These are phyloP conservation scores for Neoascia interrupta DNA, from an alignment of 2,888 invertebrate genomes.

Conservation along the genomic window DNA sequence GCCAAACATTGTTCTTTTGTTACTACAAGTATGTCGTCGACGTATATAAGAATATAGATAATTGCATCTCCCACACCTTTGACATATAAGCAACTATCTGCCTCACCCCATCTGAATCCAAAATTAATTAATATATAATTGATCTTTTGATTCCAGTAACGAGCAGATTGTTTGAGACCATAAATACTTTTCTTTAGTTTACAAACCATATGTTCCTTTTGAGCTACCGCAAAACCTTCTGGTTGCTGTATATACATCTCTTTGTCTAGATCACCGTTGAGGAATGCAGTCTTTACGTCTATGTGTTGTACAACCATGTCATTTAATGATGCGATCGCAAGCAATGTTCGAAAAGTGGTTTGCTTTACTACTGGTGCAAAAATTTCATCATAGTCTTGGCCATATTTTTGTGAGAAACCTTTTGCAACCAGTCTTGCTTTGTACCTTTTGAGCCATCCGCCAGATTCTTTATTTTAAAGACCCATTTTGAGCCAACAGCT, in stretches of 20 bases:
- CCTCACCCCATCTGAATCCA: slow-evolving; percentile 7
- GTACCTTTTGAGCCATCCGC: slow-evolving; percentile 1
- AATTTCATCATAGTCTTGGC: slow-evolving; percentile 19
- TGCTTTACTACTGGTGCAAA: slow-evolving; percentile 27
- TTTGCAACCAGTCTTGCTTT: slow-evolving; percentile 28
- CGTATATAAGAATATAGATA: slow-evolving; percentile 10
- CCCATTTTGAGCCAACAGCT: slow-evolving; percentile 31
- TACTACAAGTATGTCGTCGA: slow-evolving; percentile 25
- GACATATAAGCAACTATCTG: slow-evolving; percentile 16
- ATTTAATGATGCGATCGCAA: slow-evolving; percentile 24
- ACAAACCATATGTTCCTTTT: slow-evolving; percentile 1
- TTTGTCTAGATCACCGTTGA: slow-evolving; percentile 28
- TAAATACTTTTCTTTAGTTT: slow-evolving; percentile 18
- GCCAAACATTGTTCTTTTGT: too few species aligned
- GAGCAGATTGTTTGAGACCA: slow-evolving; percentile 34
- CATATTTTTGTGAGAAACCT: slow-evolving; percentile 28
- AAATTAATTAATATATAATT: neutral
- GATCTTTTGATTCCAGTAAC: slow-evolving; percentile 25
- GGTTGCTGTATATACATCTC: slow-evolving; percentile 24
- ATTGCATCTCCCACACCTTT: neutral
- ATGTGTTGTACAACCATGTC: slow-evolving; percentile 32
- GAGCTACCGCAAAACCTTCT: slow-evolving; percentile 1
- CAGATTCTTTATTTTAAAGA: slow-evolving; percentile 19
- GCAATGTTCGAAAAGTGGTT: slow-evolving; percentile 29
- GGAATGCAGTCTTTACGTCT: slow-evolving; percentile 40